Percentiles rank a stretch among this genome's conserved stretches.
phyloP scores from a whole-genome alignment of 2,888 invertebrate genomes.

The Dasysyrphus albostriatus region DNA sequence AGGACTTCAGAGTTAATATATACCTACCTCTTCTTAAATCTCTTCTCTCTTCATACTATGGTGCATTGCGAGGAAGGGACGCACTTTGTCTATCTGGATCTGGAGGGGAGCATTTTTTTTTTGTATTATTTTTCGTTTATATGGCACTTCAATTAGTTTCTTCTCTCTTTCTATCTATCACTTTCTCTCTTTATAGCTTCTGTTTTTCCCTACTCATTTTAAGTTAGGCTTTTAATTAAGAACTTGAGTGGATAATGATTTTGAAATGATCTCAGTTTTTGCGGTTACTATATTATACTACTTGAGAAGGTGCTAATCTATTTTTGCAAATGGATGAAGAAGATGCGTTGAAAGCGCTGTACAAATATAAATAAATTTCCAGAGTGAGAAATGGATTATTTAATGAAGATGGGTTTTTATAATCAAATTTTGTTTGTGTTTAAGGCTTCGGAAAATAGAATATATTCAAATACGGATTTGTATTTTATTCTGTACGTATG shows the following conservation, averaged over 20 bases:
- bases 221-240: slow-evolving; percentile 53
- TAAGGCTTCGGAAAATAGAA: neutral
- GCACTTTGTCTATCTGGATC: slow-evolving; percentile 24
- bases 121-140: slow-evolving; percentile 4
- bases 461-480: neutral
- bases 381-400: slow-evolving; percentile 23
- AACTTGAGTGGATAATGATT: slow-evolving; percentile 50
- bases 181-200: neutral
- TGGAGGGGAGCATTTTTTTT: slow-evolving; percentile 2
- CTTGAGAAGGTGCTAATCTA: slow-evolving; percentile 42
- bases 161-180: neutral
- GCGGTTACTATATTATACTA: slow-evolving; percentile 38
- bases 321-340: slow-evolving; percentile 35
- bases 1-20: slow-evolving; percentile 20
- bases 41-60: neutral
- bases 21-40: neutral
- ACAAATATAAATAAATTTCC: slow-evolving; percentile 13
- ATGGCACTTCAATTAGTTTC: slow-evolving; percentile 38
- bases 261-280: slow-evolving; percentile 40
- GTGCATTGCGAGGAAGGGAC: neutral
- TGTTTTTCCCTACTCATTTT: neutral
- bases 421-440: neutral
- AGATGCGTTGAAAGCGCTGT: neutral
- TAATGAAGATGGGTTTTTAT: neutral
- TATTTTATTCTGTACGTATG: too few relatives aligned